Evolutionary conservation across 2,113 vertebrate species (phyloP), one percentile per base, ranked within the genome.

Genomic region (Bungarus multicinctus): DNA sequence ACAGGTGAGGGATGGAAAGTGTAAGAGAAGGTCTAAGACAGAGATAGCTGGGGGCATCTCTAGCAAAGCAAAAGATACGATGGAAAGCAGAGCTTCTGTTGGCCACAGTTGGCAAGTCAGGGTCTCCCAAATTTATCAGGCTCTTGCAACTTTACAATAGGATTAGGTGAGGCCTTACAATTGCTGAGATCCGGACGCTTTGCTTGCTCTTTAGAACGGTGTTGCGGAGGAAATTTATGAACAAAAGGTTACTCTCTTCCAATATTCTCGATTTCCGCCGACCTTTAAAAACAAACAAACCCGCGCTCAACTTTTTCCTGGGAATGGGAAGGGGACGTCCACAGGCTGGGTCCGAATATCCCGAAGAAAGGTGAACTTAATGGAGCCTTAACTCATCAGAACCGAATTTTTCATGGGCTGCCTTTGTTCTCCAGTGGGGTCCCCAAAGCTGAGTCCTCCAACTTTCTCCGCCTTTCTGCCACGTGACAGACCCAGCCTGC

Each of bases 1-100:
- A 16, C n/a, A 81, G 30, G 2, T 69, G 30, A 2, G 30, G 3
- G 50, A 11, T 2, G 11, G 4, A 1, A 10, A 14, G 30, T 16
- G 16, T 1, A 30, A 1, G 11, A 5, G 60, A 64, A n/a, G 11
- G 94, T 96, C 95, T 94, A 94, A 91, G 92, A 87, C 88, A 5
- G 94, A 95, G 94, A 93, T 96, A 96, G 93, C 93, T 88, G 93
- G 50, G 74, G 25, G 92, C 95, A 94, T 92, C 93, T 91, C 92
- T n/a, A 93, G 94, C 96, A 95, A 95, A 96, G 96, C 95, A 94
- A 93, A 94, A 94, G 27, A 93, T 50, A 50, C 95, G 96, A 95
- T 96, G 96, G 95, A 95, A 96, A 97, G 85, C 96, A 96, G 93
- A 96, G 88, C 95, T 11, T 3, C 5, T 93, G 89, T 90, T 90